A percentile compares a stretch with the other conserved stretches of the same genome.
phyloP scores from a whole-genome alignment of 2,888 invertebrate species.

The Drosophila borborema region DNA sequence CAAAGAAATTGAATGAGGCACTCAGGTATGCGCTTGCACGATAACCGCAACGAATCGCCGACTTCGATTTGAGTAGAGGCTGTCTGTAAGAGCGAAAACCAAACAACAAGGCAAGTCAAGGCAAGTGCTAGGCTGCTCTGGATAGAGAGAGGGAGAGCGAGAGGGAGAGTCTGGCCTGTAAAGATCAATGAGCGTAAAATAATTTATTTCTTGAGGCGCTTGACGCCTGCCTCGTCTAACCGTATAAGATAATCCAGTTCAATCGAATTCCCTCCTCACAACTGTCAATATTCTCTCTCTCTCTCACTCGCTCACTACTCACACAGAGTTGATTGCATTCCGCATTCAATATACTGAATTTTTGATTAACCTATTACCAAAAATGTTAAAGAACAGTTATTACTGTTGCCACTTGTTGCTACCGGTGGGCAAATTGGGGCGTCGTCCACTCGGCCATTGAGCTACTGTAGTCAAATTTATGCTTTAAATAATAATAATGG shows the following conservation, averaged over 20 bases:
- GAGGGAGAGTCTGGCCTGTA: neutral
- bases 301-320: neutral
- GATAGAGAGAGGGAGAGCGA: neutral
- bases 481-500: slow-evolving; percentile 81
- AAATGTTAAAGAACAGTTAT: slow-evolving; percentile 21
- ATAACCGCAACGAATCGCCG: slow-evolving; percentile 74
- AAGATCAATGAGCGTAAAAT: slow-evolving; percentile 35
- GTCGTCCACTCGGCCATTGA: neutral
- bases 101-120: slow-evolving; percentile 5
- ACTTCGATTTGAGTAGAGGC: slow-evolving; percentile 22
- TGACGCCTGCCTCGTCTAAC: slow-evolving; percentile 4
- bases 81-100: slow-evolving; percentile 21
- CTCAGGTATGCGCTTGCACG: slow-evolving; percentile 74
- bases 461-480: slow-evolving; percentile 57
- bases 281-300: neutral
- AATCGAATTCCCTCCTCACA: slow-evolving; percentile 15
- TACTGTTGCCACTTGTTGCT: slow-evolving; percentile 22
- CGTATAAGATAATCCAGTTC: slow-evolving; percentile 37
- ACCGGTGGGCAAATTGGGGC: slow-evolving; percentile 24
- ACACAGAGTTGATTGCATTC: neutral
- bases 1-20: slow-evolving; percentile 59
- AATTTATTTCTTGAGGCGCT: slow-evolving; percentile 17
- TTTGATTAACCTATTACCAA: slow-evolving; percentile 13
- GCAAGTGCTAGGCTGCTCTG: slow-evolving; percentile 32
- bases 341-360: neutral